Conservation (phyloP, 2,797 vertebrate genomes). For the Eidolon dupreanum region DNA sequence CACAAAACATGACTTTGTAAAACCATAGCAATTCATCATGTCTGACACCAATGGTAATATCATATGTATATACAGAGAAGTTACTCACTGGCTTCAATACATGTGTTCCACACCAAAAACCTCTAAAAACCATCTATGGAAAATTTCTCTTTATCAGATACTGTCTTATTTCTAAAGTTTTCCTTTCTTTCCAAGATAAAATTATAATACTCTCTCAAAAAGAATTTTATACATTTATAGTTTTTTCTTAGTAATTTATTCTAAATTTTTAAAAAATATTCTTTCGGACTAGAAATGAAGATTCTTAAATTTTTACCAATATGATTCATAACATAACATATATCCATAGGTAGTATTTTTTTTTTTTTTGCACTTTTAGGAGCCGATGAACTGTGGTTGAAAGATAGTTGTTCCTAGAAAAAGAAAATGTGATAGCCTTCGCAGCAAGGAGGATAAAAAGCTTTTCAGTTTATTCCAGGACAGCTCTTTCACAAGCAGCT, state of each 20-base stretch:
- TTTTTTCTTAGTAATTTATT: background rate
- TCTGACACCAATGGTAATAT: background rate
- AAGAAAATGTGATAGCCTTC: background rate
- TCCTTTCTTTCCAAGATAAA: conserved; percentile 5
- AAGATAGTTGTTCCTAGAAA: background rate
- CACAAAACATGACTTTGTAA: background rate
- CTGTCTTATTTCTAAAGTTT: background rate
- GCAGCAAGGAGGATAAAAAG: background rate
- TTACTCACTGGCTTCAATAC: background rate
- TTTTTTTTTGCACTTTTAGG: background rate
- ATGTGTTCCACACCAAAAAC: background rate
- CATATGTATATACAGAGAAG: background rate
- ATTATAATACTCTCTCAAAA: background rate
- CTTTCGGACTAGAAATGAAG: background rate
- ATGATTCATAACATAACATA: background rate
- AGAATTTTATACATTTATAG: background rate
- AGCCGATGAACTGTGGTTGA: background rate
- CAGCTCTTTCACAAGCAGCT: background rate
- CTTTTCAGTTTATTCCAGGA: background rate
- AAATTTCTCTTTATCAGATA: background rate
- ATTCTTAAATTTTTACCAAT: background rate
- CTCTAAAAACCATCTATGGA: background rate
- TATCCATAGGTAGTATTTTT: background rate
- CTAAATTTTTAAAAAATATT: background rate
- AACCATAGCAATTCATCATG: background rate